Evolutionary conservation across 2,888 invertebrate species (phyloP), one percentile per base, ranked within the genome.

Genomic region (Neoaliturus tenellus): DNA sequence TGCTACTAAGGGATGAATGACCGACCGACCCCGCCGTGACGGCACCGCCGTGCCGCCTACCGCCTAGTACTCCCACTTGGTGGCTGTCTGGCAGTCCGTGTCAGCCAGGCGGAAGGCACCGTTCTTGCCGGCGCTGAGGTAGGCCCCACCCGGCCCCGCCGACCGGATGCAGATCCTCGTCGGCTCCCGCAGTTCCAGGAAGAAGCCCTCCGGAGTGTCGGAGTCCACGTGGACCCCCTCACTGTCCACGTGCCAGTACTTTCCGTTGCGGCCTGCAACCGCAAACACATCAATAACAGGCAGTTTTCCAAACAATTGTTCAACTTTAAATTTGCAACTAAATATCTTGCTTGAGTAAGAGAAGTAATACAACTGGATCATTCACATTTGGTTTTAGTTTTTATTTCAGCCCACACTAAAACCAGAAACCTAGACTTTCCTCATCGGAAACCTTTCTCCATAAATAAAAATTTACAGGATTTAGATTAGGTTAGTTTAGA

Each of bases 21-120:
- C n/a, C n/a, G n/a, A n/a, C n/a, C n/a, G n/a, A n/a, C n/a, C n/a
- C n/a, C n/a, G n/a, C n/a, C n/a, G n/a, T n/a, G n/a, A n/a, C n/a
- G n/a, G n/a, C n/a, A n/a, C n/a, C n/a, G n/a, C n/a, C n/a, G n/a
- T n/a, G n/a, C n/a, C n/a, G n/a, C n/a, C n/a, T n/a, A n/a, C n/a
- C n/a, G n/a, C 28, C 92, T 97, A 98, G 91, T 98, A 98, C 92
- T 98, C 98, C 98, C 98, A 98, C 90, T 96, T 96, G 88, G 98
- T 98, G 90, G 98, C 97, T 87, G 92, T 92, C 88, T 95, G 94
- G 88, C 95, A 93, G 89, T 95, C 95, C 86, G 94, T 93, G 85
- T 95, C 96, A 82, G 96, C 96, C 86, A 97, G 93, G 89, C 96
- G 95, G 92, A 98, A 96, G 89, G 95, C 94, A 58, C 98, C 98